Percentiles rank a stretch among this genome's conserved stretches.
These are phyloP conservation scores for Pinctada fucata DNA, from an alignment of 2,888 invertebrate species.

Conservation along the genomic window DNA sequence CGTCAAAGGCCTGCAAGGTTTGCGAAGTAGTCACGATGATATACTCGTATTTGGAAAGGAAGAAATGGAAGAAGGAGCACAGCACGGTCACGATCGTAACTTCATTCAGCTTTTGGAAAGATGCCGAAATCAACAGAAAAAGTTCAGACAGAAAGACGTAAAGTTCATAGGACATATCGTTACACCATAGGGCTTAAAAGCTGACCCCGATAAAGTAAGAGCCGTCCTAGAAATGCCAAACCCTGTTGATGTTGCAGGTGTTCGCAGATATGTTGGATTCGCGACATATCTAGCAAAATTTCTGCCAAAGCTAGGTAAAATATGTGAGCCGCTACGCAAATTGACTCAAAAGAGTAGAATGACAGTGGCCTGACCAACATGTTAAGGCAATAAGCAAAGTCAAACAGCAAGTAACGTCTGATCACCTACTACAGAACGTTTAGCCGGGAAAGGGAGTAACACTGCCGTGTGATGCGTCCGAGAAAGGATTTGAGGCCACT, in stretches of 20 bases:
- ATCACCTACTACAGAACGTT: neutral
- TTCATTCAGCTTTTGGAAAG: slow-evolving; percentile 29
- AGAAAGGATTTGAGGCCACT: slow-evolving; percentile 37
- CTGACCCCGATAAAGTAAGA: slow-evolving; percentile 45
- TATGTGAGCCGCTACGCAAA: slow-evolving; percentile 45
- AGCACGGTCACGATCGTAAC: slow-evolving; percentile 38
- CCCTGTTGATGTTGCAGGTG: slow-evolving; percentile 34
- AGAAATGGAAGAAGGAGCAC: slow-evolving; percentile 37
- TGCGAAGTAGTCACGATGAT: slow-evolving; percentile 50
- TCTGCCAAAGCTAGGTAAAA: slow-evolving; percentile 44
- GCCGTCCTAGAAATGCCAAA: slow-evolving; percentile 43
- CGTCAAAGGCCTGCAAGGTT: slow-evolving; percentile 47
- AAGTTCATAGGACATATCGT: slow-evolving; percentile 48
- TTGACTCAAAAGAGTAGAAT: slow-evolving; percentile 39
- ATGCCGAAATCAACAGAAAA: slow-evolving; percentile 38
- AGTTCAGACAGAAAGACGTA: slow-evolving; percentile 36
- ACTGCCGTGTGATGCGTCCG: slow-evolving; percentile 23
- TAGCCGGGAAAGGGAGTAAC: slow-evolving; percentile 9
- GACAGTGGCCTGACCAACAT: slow-evolving; percentile 35
- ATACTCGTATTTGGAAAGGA: slow-evolving; percentile 40
- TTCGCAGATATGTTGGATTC: slow-evolving; percentile 42
- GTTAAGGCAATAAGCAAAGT: slow-evolving; percentile 8
- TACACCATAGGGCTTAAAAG: slow-evolving; percentile 38
- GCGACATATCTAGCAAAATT: slow-evolving; percentile 50
- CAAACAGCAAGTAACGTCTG: neutral